Evolutionary conservation across 2,113 vertebrate genomes (phyloP).

Genomic region (Nicator chloris): DNA sequence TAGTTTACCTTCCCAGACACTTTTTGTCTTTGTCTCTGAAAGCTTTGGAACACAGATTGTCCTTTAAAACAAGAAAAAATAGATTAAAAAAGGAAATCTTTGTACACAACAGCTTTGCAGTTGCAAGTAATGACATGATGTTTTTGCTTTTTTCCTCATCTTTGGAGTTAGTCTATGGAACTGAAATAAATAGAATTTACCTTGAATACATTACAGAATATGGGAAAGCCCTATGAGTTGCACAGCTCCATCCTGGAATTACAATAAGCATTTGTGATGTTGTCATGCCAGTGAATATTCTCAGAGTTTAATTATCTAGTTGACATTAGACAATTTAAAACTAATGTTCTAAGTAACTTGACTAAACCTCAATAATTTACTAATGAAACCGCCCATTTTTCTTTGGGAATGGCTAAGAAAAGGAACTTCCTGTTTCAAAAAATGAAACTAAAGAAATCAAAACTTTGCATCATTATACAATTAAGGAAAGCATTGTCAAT

Average conservation of each 20-base stretch:
- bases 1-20: neutral
- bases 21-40: neutral
- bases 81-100: neutral
- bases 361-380: neutral
- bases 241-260: neutral
- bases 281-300: neutral
- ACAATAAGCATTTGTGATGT: neutral
- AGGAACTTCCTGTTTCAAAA: neutral
- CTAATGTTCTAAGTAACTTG: neutral
- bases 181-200: neutral
- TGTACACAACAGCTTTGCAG: fast-evolving
- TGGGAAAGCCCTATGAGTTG: neutral
- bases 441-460: neutral
- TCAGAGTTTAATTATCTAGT: neutral
- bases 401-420: neutral
- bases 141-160: neutral
- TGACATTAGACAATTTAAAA: neutral
- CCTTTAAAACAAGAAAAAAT: neutral
- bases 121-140: neutral
- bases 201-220: neutral
- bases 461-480: neutral
- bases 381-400: neutral
- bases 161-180: neutral
- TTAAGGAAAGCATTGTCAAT: neutral
- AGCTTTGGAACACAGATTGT: neutral